Base-by-base conservation (phyloP, 1,140 invertebrate species). In the Ladona fulva region DNA sequence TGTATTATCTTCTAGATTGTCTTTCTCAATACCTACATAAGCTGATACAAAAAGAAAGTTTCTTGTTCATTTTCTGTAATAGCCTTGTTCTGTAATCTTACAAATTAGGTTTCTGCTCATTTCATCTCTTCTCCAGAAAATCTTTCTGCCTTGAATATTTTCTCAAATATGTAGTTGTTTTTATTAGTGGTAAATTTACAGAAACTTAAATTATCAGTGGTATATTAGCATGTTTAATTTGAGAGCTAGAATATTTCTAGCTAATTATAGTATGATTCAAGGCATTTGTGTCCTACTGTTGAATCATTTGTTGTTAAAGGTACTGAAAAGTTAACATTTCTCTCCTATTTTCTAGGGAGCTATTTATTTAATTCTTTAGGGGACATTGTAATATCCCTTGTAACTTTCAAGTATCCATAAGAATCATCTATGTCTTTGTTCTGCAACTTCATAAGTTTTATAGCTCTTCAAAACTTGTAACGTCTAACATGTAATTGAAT, bases 361-460 rank as follows among this genome's bases (percentile, higher is more conserved):
- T 66, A 22, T 66, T 66, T 66, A 66, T 66, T 66, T 66, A 66
- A 66, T 66, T 66, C 52, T 66, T 66, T 66, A 19, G 52, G 52
- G 52, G 52, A 66, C 52, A 37, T 37, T 66, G 52, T 66, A 66
- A 66, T 66, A 19, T 66, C 52, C 52, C 52, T 22, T 19, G 14
- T 19, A 66, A 66, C 52, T 66, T 66, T 22, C 52, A 12, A 16
- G 16, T 66, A 66, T 66, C 14, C 52, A 66, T 66, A 19, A 66
- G 14, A 22, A 66, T 1, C 3, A 66, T 66, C n/a, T 66, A 22
- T 66, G 16, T 66, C n/a, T 66, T 19, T 66, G n/a, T 66, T 37
- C 52, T 66, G 52, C 52, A 66, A 16, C 52, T 66, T 22, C n/a
- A 22, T 66, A 22, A 66, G 52, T 66, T 66, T 19, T 66, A 66